phyloP scores from a whole-genome alignment of 2,888 invertebrate genomes.

The Drosophila kambysellisi region DNA sequence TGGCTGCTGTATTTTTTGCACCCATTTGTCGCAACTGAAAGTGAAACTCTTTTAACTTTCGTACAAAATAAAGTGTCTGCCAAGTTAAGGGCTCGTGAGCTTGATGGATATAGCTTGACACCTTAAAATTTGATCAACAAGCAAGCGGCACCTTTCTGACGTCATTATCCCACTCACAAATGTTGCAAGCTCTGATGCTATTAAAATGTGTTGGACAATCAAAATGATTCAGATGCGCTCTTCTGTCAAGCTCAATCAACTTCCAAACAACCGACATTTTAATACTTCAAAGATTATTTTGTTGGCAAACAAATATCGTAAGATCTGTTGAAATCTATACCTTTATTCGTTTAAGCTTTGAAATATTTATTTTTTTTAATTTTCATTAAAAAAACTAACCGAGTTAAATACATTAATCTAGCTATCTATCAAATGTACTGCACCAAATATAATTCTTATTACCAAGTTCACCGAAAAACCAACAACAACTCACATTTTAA shows the following conservation, averaged over 20 bases:
- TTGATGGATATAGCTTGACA: constrained; percentile 38
- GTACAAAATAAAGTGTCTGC: constrained; percentile 30
- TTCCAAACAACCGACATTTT: constrained; percentile 5
- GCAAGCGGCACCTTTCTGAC: constrained; percentile 1
- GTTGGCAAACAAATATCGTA: neutral
- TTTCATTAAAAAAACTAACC: neutral
- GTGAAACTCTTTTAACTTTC: constrained; percentile 75
- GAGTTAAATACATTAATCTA: neutral
- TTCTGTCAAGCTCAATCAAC: constrained; percentile 11
- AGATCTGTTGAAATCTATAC: neutral
- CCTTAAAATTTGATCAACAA: constrained; percentile 4
- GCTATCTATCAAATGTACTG: neutral
- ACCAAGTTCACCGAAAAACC: neutral
- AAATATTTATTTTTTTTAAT: neutral
- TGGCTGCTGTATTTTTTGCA: constrained; percentile 28
- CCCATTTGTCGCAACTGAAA: constrained; percentile 74
- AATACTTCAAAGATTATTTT: neutral
- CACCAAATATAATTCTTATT: neutral
- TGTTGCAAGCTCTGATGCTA: constrained; percentile 2
- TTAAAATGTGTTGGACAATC: constrained; percentile 7
- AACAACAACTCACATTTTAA: constrained; percentile 40
- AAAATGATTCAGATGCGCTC: constrained; percentile 9
- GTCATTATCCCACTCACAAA: constrained; percentile 43
- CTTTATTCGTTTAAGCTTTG: neutral
- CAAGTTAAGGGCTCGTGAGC: constrained; percentile 48